phyloP scores from a whole-genome alignment of 37 sponge, comb jelly and placozoan species.

The Halichondria panicea region DNA sequence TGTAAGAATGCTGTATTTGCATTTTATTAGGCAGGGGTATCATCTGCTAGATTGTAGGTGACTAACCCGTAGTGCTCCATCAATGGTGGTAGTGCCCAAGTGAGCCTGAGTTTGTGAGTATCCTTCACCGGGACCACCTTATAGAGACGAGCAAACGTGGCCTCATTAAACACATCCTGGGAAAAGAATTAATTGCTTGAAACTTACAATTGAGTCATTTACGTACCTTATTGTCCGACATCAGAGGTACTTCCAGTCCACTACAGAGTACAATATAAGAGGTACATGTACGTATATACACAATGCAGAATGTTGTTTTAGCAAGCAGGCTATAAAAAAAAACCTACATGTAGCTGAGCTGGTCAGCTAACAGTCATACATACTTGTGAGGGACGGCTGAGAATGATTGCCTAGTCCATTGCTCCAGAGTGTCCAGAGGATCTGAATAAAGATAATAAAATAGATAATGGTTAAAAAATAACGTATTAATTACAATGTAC shows the following conservation, averaged over 20 bases:
- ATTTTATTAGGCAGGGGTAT: not conserved
- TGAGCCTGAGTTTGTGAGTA: conserved; percentile 40
- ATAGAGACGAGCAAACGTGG: conserved; percentile 38
- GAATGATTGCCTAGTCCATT: conserved; percentile 54
- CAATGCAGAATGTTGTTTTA: conserved; percentile 1
- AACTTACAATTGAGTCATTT: too few species aligned
- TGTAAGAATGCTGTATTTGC: too few species aligned
- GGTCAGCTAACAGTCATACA: not conserved
- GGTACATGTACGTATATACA: conserved; percentile 7
- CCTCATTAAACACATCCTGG: conserved; percentile 41
- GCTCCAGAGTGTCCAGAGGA: conserved; percentile 59
- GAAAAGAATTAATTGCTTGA: too few species aligned
- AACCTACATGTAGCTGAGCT: not conserved
- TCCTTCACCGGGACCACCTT: conserved; percentile 72
- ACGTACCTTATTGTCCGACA: too few species aligned
- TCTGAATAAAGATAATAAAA: conserved; percentile 15
- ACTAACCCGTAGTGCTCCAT: conserved; percentile 56
- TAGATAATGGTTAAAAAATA: not conserved
- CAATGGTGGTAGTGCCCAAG: conserved; percentile 64
- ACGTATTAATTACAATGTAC: not conserved
- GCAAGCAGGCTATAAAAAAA: conserved; percentile 29
- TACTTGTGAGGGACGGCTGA: conserved; percentile 54
- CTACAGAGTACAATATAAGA: too few species aligned
- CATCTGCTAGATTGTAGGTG: not conserved
- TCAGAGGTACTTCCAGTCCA: too few species aligned